A percentile compares a stretch with the other conserved stretches of the same genome.
Evolutionary conservation across 2,113 vertebrate species (phyloP).

Genomic region (Melospiza melodia): DNA sequence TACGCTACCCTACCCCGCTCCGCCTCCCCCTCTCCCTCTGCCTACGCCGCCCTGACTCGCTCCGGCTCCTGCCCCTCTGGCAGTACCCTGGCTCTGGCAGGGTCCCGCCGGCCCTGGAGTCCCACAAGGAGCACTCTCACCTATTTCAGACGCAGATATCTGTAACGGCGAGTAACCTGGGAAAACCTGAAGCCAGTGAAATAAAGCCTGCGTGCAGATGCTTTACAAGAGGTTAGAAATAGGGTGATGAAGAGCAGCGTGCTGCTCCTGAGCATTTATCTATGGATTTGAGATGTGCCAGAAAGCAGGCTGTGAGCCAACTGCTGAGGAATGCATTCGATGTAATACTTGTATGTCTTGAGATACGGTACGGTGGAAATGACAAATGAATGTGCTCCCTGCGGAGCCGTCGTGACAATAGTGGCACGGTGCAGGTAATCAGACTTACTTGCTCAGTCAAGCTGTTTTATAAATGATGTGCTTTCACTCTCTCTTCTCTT

Average conservation of each 20-base stretch:
- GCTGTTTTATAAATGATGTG: constrained; percentile 1
- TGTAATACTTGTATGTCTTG: background rate
- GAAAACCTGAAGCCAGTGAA: background rate
- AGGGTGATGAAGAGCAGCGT: background rate
- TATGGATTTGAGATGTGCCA: background rate
- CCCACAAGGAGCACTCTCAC: background rate
- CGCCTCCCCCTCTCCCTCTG: constrained; percentile 1
- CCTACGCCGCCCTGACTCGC: constrained; percentile 15
- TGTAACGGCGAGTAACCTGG: background rate
- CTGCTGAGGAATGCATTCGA: background rate
- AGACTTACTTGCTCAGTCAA: constrained; percentile 22
- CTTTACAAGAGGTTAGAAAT: constrained; percentile 5
- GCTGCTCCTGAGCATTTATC: background rate
- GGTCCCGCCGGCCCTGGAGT: constrained; percentile 11
- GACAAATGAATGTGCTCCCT: background rate
- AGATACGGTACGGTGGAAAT: background rate
- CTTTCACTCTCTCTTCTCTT: constrained; percentile 14
- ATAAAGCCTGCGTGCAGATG: background rate
- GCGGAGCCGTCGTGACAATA: background rate
- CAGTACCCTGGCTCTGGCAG: background rate
- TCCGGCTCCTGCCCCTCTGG: background rate
- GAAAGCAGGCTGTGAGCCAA: background rate
- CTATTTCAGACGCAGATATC: constrained; percentile 43
- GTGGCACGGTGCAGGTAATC: background rate
- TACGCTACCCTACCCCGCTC: constrained; percentile 7